A percentile compares a stretch with the other conserved stretches of the same genome.
phyloP scores from a whole-genome alignment of 1,140 invertebrate genomes.

The Sycophila sp. region DNA sequence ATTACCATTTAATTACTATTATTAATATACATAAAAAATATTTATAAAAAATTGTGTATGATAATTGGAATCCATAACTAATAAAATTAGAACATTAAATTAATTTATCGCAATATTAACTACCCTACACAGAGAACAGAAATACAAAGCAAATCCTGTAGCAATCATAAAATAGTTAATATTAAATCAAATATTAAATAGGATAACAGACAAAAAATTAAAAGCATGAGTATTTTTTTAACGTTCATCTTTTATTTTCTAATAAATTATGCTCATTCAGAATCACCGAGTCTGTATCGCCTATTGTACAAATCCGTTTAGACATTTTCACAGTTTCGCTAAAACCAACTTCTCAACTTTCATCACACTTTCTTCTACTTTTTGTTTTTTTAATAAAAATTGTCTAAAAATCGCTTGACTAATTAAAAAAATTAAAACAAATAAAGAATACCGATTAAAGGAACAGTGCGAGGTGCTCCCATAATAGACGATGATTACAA shows the following conservation, averaged over 20 bases:
- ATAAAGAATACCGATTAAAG: slow-evolving; percentile 37
- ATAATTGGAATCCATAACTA: too few species aligned
- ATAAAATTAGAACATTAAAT: too few species aligned
- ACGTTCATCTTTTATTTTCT: slow-evolving; percentile 52
- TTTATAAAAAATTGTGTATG: too few species aligned
- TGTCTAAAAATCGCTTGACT: slow-evolving; percentile 35
- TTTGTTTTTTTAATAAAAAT: slow-evolving; percentile 36
- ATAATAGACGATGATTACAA: slow-evolving; percentile 20
- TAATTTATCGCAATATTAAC: too few species aligned
- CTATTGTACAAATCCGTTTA: slow-evolving; percentile 55
- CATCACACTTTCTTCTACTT: slow-evolving; percentile 16
- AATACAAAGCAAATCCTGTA: background rate
- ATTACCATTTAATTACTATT: too few species aligned
- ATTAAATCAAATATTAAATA: background rate
- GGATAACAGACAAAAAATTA: slow-evolving; percentile 8
- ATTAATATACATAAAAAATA: too few species aligned
- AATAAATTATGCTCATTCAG: slow-evolving; percentile 58
- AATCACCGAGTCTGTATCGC: slow-evolving; percentile 50
- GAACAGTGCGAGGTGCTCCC: slow-evolving; percentile 35
- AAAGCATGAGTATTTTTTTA: slow-evolving; percentile 21
- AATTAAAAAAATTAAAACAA: slow-evolving; percentile 34
- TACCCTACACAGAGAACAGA: too few species aligned
- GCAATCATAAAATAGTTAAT: too few species aligned
- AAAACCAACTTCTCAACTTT: slow-evolving; percentile 36
- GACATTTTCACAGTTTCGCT: slow-evolving; percentile 24